Evolutionary conservation across 2,797 vertebrate genomes (phyloP), one percentile per base, ranked within the genome.

Genomic region (Megalops cyprinoides): DNA sequence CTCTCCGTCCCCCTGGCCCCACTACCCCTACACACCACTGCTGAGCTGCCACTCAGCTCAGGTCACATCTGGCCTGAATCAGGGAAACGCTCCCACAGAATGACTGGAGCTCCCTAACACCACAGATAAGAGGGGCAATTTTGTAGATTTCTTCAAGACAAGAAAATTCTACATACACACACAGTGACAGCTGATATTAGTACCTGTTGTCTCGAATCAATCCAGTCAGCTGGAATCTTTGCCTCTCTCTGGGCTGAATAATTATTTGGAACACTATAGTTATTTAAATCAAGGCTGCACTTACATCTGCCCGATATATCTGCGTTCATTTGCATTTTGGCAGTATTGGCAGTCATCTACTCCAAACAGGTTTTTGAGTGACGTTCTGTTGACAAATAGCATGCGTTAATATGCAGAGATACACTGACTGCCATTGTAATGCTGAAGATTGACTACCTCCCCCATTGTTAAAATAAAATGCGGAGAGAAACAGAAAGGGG

Each of bases 91-190:
- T 18, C 18, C 23, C 14, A 58, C 34, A 58, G 15, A n/a, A 10
- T 18, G 31, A 55, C 5, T 31, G n/a, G 3, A 23, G 2, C 18
- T 46, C 85, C 79, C 75, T 44, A 23, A 74, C 81, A 87, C 84
- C 79, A 69, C 87, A 56, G 82, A 79, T 49, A 39, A 4, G 9
- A 3, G 7, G 34, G 49, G 15, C 48, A 37, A 49, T 44, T 56
- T 56, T 34, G n/a, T n/a, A 55, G 20, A 28, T 34, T 31, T 8
- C 46, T 53, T 53, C 48, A 9, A 18, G 49, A 76, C 20, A 10
- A 80, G 25, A 31, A 42, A 74, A 31, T 34, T 3, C n/a, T 9
- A 49, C 14, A 14, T 20, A n/a, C 25, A 5, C 2, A 7, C n/a
- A 20, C 20, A 37, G n/a, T 8, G n/a, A 39, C 20, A 20, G 65